Conservation (phyloP, 2,113 vertebrate species). For the Xiphophorus hellerii region DNA sequence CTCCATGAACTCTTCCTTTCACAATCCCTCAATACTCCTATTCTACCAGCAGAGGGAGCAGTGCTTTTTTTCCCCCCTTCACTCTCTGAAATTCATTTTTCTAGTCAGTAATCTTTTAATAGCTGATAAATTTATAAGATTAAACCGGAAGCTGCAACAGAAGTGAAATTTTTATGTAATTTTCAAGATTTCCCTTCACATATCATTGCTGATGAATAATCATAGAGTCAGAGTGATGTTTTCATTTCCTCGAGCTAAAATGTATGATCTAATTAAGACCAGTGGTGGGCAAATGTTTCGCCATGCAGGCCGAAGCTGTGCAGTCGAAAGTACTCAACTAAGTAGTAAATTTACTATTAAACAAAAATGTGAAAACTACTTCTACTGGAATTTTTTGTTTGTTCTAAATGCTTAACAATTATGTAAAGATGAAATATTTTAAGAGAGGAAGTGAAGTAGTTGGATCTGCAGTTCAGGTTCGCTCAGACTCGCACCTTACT, state of each 20-base stretch:
- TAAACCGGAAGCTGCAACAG: not conserved
- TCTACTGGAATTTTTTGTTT: too few relatives aligned
- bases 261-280: not conserved
- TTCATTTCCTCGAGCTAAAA: not conserved
- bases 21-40: not conserved
- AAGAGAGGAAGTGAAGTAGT: too few relatives aligned
- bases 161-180: not conserved
- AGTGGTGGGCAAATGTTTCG: not conserved
- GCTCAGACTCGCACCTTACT: too few relatives aligned
- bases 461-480: too few relatives aligned
- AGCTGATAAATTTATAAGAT: not conserved
- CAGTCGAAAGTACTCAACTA: not conserved
- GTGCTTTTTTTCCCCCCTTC: not conserved
- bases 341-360: not conserved
- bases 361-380: too few relatives aligned
- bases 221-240: not conserved
- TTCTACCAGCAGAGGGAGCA: constrained; percentile 60
- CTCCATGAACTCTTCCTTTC: constrained; percentile 43
- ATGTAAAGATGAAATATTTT: too few relatives aligned
- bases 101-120: constrained; percentile 2
- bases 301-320: not conserved
- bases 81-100: not conserved
- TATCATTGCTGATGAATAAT: not conserved
- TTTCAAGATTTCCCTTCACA: not conserved
- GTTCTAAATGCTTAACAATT: too few relatives aligned